Percentiles rank a stretch among this genome's conserved stretches.
Conservation (phyloP, 2,113 vertebrate genomes). For the Eleginops maclovinus region DNA sequence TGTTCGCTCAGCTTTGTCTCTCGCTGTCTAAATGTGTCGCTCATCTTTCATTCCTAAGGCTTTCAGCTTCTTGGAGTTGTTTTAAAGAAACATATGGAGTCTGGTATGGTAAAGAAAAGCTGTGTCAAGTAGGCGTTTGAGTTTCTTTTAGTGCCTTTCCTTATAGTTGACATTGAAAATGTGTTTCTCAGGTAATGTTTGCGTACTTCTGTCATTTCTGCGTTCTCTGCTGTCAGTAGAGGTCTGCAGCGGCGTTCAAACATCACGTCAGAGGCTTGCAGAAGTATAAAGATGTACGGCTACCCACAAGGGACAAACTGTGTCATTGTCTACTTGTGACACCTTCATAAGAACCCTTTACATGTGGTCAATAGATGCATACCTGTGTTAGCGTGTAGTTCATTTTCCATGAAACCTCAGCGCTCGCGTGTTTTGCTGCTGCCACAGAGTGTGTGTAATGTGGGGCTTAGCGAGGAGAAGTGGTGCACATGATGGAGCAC, state of each 20-base stretch:
- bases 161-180: slow-evolving; percentile 4
- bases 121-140: not conserved
- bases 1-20: slow-evolving; percentile 20
- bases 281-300: not conserved
- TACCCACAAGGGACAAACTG: not conserved
- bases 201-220: not conserved
- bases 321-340: not conserved
- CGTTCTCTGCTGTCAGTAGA: not conserved
- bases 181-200: not conserved
- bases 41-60: not conserved
- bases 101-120: slow-evolving; percentile 7
- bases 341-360: not conserved
- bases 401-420: too few species aligned
- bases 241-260: not conserved
- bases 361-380: not conserved
- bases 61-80: not conserved
- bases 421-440: not conserved
- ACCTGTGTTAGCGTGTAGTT: too few species aligned
- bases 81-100: slow-evolving; percentile 27
- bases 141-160: not conserved
- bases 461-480: slow-evolving; percentile 45
- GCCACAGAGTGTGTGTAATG: slow-evolving; percentile 42
- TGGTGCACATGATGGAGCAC: slow-evolving; percentile 57
- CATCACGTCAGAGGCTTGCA: not conserved
- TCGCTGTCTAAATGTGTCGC: slow-evolving; percentile 46